phyloP scores from a whole-genome alignment of 2,888 invertebrate genomes.

The Spicauda simplicius region DNA sequence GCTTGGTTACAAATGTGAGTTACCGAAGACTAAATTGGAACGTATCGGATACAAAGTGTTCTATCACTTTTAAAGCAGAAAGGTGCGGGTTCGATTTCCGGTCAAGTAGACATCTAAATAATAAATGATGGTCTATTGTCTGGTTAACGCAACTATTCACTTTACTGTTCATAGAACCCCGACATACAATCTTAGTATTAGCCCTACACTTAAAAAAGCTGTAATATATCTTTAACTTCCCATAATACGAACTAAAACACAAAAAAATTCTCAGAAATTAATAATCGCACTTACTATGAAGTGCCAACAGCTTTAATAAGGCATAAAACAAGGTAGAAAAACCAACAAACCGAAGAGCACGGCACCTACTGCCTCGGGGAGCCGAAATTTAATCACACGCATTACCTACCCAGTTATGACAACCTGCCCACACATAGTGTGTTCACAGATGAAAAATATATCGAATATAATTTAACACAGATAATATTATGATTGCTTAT shows the following conservation, averaged over 20 bases:
- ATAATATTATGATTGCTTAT: too few relatives aligned
- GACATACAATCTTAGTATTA: too few relatives aligned
- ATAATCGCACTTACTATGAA: background rate
- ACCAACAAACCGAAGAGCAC: slow-evolving; percentile 75
- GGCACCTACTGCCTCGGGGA: slow-evolving; percentile 73
- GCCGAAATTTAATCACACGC: slow-evolving; percentile 76
- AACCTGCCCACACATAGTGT: slow-evolving; percentile 64
- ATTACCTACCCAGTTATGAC: slow-evolving; percentile 81
- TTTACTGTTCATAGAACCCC: too few relatives aligned
- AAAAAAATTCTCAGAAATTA: background rate
- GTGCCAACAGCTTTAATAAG: slow-evolving; percentile 53
- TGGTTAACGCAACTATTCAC: too few relatives aligned
- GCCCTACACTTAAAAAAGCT: background rate
- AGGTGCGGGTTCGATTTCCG: too few relatives aligned
- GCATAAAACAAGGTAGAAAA: slow-evolving; percentile 61
- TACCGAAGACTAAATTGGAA: too few relatives aligned
- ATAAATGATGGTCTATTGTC: too few relatives aligned
- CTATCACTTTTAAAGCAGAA: too few relatives aligned
- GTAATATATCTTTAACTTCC: background rate
- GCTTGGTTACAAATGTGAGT: too few relatives aligned
- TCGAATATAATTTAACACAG: too few relatives aligned
- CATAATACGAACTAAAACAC: background rate
- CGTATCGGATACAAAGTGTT: too few relatives aligned
- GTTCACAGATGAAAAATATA: background rate
- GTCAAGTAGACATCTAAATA: too few relatives aligned